Base-by-base conservation (phyloP, 2,113 vertebrate genomes). In the Dipodomys merriami region DNA sequence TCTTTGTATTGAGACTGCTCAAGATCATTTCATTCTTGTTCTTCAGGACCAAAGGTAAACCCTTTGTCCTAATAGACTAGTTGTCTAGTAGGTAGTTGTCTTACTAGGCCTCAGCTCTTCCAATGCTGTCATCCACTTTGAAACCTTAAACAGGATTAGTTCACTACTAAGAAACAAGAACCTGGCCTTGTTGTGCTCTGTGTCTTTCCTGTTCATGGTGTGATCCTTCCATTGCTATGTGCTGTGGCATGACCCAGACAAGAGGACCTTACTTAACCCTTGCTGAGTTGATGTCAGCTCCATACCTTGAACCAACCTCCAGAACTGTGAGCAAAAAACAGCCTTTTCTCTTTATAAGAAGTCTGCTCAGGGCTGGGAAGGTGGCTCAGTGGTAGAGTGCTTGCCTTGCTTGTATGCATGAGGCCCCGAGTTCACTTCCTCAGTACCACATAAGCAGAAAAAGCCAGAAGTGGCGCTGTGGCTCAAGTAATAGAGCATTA, bases 1-100 rank as follows among this genome's bases (percentile, higher is more conserved):
- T 78, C 64, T 79, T 91, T 62, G 46, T 27, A 73, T 73, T 93
- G 67, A 33, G 23, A 71, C 20, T 83, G 2, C 25, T 60, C 84
- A 35, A 12, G 13, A 22, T 78, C 23, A 25, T 73, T 86, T 85
- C 87, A 35, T 30, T 91, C 49, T 93, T 93, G 64, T 85, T 88
- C 64, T 25, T 25, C 10, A 39, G 25, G n/a, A 88, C 71, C 33
- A 44, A 49, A 77, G 46, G 33, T 30, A 20, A 57, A 49, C 33
- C 30, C 49, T 6, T 30, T 16, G 35, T 62, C 49, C 68, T 10
- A 27, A 49, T 29, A 60, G 49, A 8, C 22, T 69, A 39, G 39
- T 39, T 39, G 39, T 39, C 39, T 39, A 39, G 64, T 29, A 49
- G 29, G 11, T 16, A 29, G 46, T n/a, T 83, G 39, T 19, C 19